Percentiles rank a stretch among this genome's conserved stretches.
These are phyloP conservation scores for Scolopax mira DNA, from an alignment of 2,113 vertebrate species.

Conservation along the genomic window DNA sequence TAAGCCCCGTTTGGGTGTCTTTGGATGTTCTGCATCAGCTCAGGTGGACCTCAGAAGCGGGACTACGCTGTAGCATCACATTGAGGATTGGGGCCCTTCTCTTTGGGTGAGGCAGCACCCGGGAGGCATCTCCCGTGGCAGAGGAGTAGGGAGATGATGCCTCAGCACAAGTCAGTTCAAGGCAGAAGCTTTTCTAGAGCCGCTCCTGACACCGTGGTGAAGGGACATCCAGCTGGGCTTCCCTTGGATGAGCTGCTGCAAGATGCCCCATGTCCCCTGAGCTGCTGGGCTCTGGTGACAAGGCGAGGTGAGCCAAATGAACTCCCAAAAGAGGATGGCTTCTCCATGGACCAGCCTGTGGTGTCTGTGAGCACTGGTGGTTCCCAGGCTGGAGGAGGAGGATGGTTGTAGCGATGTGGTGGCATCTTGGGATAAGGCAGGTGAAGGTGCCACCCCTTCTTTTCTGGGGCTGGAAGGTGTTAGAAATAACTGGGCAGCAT, in stretches of 20 bases:
- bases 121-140: background rate
- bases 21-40: background rate
- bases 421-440: background rate
- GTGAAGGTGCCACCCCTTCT: fast-evolving
- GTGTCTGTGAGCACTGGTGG: fast-evolving
- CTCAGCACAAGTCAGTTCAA: background rate
- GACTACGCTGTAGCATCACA: fast-evolving
- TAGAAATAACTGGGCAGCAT: background rate
- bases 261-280: background rate
- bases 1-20: background rate
- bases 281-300: fast-evolving
- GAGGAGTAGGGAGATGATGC: background rate
- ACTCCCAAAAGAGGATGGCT: background rate
- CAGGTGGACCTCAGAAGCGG: fast-evolving
- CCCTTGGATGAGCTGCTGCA: background rate
- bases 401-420: background rate
- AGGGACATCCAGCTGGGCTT: background rate
- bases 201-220: background rate
- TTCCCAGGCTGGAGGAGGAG: background rate
- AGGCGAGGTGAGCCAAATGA: background rate
- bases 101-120: background rate
- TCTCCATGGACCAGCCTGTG: background rate
- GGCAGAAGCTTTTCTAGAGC: background rate
- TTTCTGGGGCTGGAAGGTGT: background rate
- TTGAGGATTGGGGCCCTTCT: background rate